phyloP scores from a whole-genome alignment of 2,113 vertebrate species.

The Dinomys branickii region DNA sequence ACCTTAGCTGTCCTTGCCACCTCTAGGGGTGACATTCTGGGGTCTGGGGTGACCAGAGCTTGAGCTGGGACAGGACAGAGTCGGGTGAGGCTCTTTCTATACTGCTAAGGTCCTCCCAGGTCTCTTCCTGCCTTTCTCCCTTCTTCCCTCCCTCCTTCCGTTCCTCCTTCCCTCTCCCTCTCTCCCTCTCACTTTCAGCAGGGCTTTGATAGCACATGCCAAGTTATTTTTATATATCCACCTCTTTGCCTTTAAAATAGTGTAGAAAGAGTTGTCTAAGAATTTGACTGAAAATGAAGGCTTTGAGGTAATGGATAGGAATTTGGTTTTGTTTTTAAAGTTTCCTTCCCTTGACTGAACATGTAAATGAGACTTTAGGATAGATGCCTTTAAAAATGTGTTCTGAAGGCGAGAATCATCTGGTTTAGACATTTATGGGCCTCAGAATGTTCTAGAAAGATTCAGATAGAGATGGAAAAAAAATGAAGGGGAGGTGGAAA shows the following conservation, averaged over 20 bases:
- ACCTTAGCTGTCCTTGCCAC: neutral
- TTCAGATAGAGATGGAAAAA: neutral
- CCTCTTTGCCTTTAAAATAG: slow-evolving; percentile 26
- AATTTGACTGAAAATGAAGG: neutral
- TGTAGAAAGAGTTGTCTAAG: slow-evolving; percentile 26
- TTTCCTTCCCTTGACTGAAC: neutral
- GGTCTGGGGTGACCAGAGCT: neutral
- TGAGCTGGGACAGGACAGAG: neutral
- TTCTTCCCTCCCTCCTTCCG: neutral
- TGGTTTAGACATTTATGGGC: neutral
- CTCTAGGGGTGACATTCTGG: neutral
- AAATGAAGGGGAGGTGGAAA: neutral
- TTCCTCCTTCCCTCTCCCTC: neutral
- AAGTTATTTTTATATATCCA: neutral
- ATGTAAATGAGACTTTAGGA: neutral
- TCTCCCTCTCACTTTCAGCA: neutral
- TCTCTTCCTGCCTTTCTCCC: neutral
- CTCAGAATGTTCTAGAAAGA: neutral
- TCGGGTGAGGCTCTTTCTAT: neutral
- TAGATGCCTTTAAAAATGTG: neutral
- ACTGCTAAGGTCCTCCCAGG: neutral
- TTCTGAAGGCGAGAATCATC: neutral
- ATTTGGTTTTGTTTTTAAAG: neutral
- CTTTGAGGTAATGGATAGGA: slow-evolving; percentile 40
- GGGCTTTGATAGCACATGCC: neutral